Evolutionary conservation across 2,888 invertebrate genomes (phyloP).

Genomic region (Drosophila atripex): DNA sequence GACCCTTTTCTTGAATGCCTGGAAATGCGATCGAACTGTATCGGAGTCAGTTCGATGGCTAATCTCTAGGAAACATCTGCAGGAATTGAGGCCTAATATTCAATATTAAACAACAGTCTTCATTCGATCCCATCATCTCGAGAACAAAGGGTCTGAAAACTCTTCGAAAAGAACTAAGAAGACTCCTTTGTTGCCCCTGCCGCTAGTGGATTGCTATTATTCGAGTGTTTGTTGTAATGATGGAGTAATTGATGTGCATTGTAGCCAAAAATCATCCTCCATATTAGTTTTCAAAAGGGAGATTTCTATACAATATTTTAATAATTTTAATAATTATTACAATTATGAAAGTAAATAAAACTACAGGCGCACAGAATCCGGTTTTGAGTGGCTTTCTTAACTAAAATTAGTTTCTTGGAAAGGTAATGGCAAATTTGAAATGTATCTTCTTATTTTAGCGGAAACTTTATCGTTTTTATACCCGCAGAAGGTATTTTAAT

Average conservation of each 20-base stretch:
- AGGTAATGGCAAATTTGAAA: no score
- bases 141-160: conserved; percentile 20
- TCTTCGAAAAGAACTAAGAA: conserved; percentile 7
- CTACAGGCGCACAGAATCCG: no score
- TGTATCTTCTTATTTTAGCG: no score
- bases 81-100: conserved; percentile 49
- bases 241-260: conserved; percentile 68
- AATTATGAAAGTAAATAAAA: background rate
- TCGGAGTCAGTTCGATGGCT: conserved; percentile 7
- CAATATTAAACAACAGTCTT: conserved; percentile 47
- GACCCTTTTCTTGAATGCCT: background rate
- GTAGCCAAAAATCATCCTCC: conserved; percentile 40
- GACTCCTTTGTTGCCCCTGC: conserved; percentile 28
- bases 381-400: no score
- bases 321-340: background rate
- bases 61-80: conserved; percentile 64
- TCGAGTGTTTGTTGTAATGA: conserved; percentile 62
- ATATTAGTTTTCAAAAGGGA: background rate
- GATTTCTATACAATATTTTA: background rate
- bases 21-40: conserved; percentile 31
- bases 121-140: conserved; percentile 29
- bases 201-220: conserved; percentile 29
- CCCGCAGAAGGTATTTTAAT: no score
- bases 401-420: no score
- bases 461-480: no score